Percentiles rank a stretch among this genome's conserved stretches.
phyloP scores from a whole-genome alignment of 2,888 invertebrate species.

The Colletes collaris region DNA sequence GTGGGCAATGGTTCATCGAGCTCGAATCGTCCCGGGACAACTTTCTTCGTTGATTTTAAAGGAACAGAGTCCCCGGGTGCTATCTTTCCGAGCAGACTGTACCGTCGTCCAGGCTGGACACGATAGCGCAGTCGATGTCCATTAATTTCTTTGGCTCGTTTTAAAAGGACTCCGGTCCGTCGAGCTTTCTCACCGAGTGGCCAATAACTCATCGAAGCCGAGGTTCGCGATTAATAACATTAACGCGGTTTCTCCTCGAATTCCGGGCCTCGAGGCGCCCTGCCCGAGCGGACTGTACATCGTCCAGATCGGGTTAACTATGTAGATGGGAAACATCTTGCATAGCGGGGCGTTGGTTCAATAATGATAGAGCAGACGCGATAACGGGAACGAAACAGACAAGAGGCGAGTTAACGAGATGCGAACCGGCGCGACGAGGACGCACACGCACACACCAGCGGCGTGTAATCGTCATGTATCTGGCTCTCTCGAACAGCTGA shows the following conservation, averaged over 20 bases:
- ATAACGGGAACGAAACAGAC: conserved; percentile 58
- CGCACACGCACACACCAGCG: too few species aligned
- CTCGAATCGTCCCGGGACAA: background rate
- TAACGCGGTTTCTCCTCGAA: conserved; percentile 18
- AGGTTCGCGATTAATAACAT: conserved; percentile 15
- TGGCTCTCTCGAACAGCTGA: conserved; percentile 58
- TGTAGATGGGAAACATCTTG: conserved; percentile 61
- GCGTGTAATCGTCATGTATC: conserved; percentile 29
- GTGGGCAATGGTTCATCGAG: conserved; percentile 6
- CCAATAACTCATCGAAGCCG: conserved; percentile 21
- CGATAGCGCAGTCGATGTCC: conserved; percentile 10
- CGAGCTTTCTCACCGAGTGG: conserved; percentile 21
- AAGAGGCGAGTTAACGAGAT: conserved; percentile 34
- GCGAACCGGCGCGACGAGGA: background rate
- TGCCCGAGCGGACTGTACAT: conserved; percentile 43
- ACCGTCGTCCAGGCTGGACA: background rate
- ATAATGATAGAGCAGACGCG: conserved; percentile 62
- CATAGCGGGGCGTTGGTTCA: conserved; percentile 58
- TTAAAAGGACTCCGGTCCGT: conserved; percentile 1
- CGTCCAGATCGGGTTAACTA: conserved; percentile 56
- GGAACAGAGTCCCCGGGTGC: background rate
- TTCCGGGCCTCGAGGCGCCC: background rate
- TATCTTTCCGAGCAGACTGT: conserved; percentile 1
- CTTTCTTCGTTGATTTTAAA: conserved; percentile 21
- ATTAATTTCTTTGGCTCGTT: conserved; percentile 29